Percentiles rank a stretch among this genome's conserved stretches.
phyloP scores from a whole-genome alignment of 2,797 vertebrate species.

The Spondyliosoma cantharus region DNA sequence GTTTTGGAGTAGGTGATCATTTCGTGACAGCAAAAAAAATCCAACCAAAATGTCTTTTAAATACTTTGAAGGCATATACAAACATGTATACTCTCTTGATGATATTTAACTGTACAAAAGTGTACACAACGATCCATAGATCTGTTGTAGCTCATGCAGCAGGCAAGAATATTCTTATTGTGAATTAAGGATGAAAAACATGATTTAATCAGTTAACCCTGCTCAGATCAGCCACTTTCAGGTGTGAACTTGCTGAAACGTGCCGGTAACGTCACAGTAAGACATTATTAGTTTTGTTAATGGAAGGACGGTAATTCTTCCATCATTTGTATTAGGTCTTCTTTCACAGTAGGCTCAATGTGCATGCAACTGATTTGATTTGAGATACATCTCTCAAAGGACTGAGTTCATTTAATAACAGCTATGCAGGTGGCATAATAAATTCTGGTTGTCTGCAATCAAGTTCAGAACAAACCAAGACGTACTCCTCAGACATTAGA shows the following conservation, averaged over 20 bases:
- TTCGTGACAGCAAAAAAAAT: neutral
- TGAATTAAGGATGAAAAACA: slow-evolving; percentile 12
- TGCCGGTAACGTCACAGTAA: neutral
- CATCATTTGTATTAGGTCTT: neutral
- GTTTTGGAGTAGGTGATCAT: neutral
- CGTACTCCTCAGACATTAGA: slow-evolving; percentile 10
- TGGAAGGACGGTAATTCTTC: neutral
- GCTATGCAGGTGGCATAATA: neutral
- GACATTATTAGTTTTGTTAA: neutral
- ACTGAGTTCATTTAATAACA: no score
- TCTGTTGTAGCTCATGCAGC: neutral
- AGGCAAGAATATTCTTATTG: neutral
- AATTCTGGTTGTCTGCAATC: no score
- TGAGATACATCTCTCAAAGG: neutral
- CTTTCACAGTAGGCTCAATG: neutral
- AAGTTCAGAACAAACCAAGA: neutral
- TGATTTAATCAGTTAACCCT: neutral
- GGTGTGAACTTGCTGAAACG: neutral
- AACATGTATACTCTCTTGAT: neutral
- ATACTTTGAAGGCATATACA: neutral
- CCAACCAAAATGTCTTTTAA: neutral
- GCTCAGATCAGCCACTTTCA: neutral
- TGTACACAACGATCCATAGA: neutral
- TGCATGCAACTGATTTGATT: neutral
- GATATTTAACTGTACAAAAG: neutral